Evolutionary conservation across 2,797 vertebrate species (phyloP), one percentile per base, ranked within the genome.

Genomic region (Oreochromis mossambicus): DNA sequence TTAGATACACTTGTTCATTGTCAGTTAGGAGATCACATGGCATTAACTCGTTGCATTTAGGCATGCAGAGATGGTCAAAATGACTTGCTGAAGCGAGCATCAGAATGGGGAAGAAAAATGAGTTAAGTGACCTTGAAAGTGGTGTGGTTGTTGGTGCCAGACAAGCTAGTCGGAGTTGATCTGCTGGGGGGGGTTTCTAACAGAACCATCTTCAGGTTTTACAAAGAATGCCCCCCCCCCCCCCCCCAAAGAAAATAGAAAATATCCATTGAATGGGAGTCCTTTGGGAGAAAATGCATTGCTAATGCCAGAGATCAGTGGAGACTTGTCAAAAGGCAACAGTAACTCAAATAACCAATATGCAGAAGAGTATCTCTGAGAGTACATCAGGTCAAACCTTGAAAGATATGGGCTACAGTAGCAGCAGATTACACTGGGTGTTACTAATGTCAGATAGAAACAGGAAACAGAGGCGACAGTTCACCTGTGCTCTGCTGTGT

Each of bases 1-100:
- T 32, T 56, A 32, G 26, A 29, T 56, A 29, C 55, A 17, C 55
- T 29, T 3, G 0, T 34, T 61, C 15, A 61, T 0, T 61, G 29
- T 29, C 19, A 61, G 11, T 61, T 29, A 34, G 56, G 9, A 19
- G 29, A 61, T 34, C 29, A 34, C 29, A 19, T 61, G 17, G 17
- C 9, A 3, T 19, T 34, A 34, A 61, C 5, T 61, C 2, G 6
- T 4, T 61, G 58, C 58, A 61, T n/a, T 32, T n/a, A n/a, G 56
- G 15, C 17, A 61, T 34, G 17, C 19, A 61, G 29, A 19, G 5
- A 61, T 36, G 6, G 29, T 61, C 32, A 61, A 36, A 19, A 34
- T 36, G 58, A 19, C 6, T 26, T 46, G 8, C 41, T 46, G 6
- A 70, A 46, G 41, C 1, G 0, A 3, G 0, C 21, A n/a, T n/a